Evolutionary conservation across 2,888 invertebrate species (phyloP).

Genomic region (Himalopsyche anomala): DNA sequence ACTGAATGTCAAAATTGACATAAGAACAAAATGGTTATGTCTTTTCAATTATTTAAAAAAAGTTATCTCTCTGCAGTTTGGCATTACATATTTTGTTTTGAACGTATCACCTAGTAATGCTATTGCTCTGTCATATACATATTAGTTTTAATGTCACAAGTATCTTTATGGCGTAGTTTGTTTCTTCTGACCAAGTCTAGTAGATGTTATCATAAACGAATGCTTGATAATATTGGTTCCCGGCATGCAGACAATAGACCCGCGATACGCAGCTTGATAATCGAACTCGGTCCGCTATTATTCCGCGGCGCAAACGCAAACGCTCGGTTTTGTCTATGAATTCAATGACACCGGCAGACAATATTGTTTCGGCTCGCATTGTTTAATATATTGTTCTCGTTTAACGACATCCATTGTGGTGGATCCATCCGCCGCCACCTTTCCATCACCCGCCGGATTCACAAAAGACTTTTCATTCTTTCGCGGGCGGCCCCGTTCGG

Average conservation of each 20-base stretch:
- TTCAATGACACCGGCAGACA: conserved; percentile 66
- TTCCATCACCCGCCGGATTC: conserved; percentile 50
- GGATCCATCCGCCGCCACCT: conserved; percentile 54
- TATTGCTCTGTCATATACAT: too few relatives aligned
- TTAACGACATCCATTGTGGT: conserved; percentile 65
- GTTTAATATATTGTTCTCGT: conserved; percentile 66
- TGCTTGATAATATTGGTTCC: conserved; percentile 36
- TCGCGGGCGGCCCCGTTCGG: conserved; percentile 30
- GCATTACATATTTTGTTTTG: too few relatives aligned
- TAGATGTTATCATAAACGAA: conserved; percentile 34
- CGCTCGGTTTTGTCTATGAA: conserved; percentile 62
- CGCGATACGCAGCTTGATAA: conserved; percentile 40
- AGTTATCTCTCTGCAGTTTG: too few relatives aligned
- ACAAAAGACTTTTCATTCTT: conserved; percentile 65
- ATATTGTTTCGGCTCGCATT: conserved; percentile 66
- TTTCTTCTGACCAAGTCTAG: conserved; percentile 24
- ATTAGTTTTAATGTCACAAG: neutral
- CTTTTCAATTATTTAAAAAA: too few relatives aligned
- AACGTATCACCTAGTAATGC: too few relatives aligned
- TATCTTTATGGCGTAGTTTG: conserved; percentile 8
- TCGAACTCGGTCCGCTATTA: conserved; percentile 39
- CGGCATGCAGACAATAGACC: conserved; percentile 40
- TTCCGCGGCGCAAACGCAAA: conserved; percentile 39
- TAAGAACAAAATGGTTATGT: too few relatives aligned
- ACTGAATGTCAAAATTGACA: too few relatives aligned